phyloP scores from a whole-genome alignment of 2,888 invertebrate species.

The Cataglyphis cursor region DNA sequence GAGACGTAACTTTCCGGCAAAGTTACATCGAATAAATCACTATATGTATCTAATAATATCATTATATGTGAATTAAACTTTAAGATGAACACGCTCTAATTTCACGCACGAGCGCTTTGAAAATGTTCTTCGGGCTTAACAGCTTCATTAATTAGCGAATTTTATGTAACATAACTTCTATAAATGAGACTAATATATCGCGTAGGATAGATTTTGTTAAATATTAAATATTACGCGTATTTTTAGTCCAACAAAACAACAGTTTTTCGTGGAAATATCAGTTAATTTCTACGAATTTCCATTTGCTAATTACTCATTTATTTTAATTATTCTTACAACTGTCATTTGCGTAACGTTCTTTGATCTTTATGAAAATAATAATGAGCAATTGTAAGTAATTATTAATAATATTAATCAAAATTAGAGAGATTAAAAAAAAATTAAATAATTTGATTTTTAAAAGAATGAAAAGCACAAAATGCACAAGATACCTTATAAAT shows the following conservation, averaged over 20 bases:
- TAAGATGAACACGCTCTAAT: constrained; percentile 16
- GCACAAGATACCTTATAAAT: background rate
- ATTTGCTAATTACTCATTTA: background rate
- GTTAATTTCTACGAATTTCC: background rate
- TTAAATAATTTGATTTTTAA: background rate
- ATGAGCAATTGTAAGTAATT: background rate
- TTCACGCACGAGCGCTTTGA: constrained; percentile 5
- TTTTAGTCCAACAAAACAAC: background rate
- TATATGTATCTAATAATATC: constrained; percentile 22
- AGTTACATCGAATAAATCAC: constrained; percentile 31
- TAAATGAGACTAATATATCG: background rate
- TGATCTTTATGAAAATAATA: background rate
- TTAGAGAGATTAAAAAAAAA: background rate
- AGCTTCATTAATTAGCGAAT: constrained; percentile 27
- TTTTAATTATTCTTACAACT: background rate
- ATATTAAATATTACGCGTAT: background rate
- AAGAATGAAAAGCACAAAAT: background rate
- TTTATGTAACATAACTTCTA: background rate
- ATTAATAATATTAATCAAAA: background rate
- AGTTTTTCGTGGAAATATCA: background rate
- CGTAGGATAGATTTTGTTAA: background rate
- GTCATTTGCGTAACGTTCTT: constrained; percentile 6
- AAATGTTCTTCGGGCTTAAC: background rate
- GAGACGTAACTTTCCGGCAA: constrained; percentile 13
- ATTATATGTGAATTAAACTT: constrained; percentile 44